Base-by-base conservation (phyloP, 2,113 vertebrate species). In the Chloroceryle aenea region DNA sequence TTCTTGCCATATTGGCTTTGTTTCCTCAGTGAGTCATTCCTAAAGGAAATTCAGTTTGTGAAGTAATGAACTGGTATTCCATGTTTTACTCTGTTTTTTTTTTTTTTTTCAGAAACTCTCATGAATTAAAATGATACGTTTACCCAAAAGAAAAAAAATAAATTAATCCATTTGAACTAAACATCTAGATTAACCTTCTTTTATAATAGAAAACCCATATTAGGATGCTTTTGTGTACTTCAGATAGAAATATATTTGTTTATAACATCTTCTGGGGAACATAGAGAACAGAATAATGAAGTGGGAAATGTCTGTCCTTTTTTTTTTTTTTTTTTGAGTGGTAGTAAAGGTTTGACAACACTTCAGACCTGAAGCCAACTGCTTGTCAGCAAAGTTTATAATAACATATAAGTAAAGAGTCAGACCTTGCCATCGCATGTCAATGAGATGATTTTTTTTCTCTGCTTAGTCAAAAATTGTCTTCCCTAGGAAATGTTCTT, bases 1-100 rank as follows among this genome's bases (percentile, higher is more conserved):
- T 94, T 81, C 48, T 74, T 77, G 91, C 73, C 64, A 80, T 64
- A 40, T 50, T 94, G 84, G 74, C 73, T 91, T 91, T 80, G 42
- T 11, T 87, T 94, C 30, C 26, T 89, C 61, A 38, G 40, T 95
- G 91, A 94, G 59, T 94, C 91, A 93, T 38, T 71, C 43, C 27
- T 66, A 89, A 91, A 92, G 77, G 84, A 97, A 96, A 95, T 93
- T 69, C 91, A 91, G 1, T 7, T 81, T 75, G 61, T 92, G 76
- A 97, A 78, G 76, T 69, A 80, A 95, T 87, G 69, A 91, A 64
- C 71, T 68, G 48, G 81, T 64, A 92, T 38, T 83, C 80, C 40
- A 13, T 72, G 47, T 43, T 86, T 84, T 81, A 7, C 10, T 73
- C 56, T 91, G n/a, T n/a, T n/a, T 85, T 34, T 13, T 50, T 17